These are phyloP conservation scores for Prietella phreatophila DNA, from an alignment of 2,113 vertebrate species.

Conservation along the genomic window DNA sequence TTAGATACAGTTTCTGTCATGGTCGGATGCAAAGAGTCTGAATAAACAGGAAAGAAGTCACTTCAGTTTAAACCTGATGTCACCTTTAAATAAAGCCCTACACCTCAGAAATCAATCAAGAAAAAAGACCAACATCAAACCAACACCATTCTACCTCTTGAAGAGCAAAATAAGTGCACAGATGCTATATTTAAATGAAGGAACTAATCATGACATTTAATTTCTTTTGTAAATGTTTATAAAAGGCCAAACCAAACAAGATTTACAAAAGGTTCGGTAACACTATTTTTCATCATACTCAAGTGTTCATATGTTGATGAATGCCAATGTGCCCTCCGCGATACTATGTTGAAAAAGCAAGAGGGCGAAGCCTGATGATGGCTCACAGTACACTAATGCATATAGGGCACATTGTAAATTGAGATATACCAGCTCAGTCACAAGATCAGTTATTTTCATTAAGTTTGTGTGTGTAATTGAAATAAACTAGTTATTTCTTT, in stretches of 20 bases:
- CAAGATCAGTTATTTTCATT: background rate
- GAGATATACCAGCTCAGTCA: background rate
- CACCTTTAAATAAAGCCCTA: background rate
- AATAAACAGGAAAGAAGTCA: background rate
- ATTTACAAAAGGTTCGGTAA: background rate
- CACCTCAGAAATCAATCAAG: background rate
- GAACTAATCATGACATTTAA: background rate
- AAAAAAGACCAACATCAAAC: background rate
- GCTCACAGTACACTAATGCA: background rate
- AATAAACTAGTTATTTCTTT: background rate
- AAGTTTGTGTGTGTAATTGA: background rate
- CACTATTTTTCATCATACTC: background rate
- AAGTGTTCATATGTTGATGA: background rate
- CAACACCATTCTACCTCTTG: background rate
- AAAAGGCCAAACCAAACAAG: background rate
- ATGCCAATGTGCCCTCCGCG: background rate
- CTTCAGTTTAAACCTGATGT: background rate
- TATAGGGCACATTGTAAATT: background rate
- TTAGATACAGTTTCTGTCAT: background rate
- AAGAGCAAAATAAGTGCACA: background rate
- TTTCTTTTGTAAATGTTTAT: background rate
- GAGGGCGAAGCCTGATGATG: background rate
- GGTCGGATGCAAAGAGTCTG: background rate
- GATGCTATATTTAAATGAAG: background rate
- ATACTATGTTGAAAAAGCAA: background rate